Conservation (phyloP, 2,113 vertebrate genomes). For the Mobula hypostoma region DNA sequence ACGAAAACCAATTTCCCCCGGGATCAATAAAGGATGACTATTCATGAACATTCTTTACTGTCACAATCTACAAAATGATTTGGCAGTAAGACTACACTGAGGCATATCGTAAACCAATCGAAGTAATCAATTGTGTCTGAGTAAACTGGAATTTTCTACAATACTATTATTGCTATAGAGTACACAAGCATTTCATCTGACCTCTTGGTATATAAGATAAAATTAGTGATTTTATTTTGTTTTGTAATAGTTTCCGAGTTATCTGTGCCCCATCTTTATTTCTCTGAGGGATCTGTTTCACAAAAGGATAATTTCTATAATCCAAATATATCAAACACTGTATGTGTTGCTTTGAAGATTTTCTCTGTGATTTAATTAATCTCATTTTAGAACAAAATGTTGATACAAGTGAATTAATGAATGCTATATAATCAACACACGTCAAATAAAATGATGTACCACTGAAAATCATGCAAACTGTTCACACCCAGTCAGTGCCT, state of each 20-base stretch:
- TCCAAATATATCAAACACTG: background rate
- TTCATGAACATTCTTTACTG: background rate
- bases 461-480: background rate
- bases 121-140: slow-evolving; percentile 4
- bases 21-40: no score
- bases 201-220: background rate
- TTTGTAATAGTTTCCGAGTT: background rate
- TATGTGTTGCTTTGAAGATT: background rate
- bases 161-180: background rate
- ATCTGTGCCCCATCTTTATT: background rate
- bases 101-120: background rate
- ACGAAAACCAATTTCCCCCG: no score
- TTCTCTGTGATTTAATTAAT: background rate
- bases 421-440: background rate
- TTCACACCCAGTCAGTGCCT: background rate
- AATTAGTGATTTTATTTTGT: no score
- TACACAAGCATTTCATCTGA: background rate
- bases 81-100: background rate
- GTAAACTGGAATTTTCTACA: background rate
- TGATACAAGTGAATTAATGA: background rate
- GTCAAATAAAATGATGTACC: background rate
- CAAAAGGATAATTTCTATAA: background rate
- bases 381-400: background rate
- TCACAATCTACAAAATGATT: background rate
- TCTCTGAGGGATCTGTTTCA: background rate